These are phyloP conservation scores for Lerema accius DNA, from an alignment of 1,140 invertebrate species.

Conservation along the genomic window DNA sequence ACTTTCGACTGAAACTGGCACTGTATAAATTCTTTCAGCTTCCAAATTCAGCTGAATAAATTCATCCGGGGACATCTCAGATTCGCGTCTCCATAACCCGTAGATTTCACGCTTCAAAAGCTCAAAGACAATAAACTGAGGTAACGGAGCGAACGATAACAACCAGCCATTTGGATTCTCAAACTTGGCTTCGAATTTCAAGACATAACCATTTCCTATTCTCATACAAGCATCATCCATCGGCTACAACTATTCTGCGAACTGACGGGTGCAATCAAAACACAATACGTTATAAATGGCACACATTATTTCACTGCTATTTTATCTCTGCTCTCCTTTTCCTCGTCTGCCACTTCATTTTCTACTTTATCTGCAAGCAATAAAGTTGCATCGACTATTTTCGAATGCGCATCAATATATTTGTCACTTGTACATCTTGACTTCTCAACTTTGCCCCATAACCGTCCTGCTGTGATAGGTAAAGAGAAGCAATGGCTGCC, in stretches of 20 bases:
- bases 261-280: slow-evolving; percentile 75
- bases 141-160: slow-evolving; percentile 58
- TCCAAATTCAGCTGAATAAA: slow-evolving; percentile 38
- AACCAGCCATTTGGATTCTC: slow-evolving; percentile 56
- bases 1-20: slow-evolving; percentile 18
- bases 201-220: slow-evolving; percentile 77
- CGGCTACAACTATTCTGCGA: slow-evolving; percentile 62
- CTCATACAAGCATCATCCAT: slow-evolving; percentile 64
- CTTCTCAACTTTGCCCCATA: slow-evolving; percentile 68
- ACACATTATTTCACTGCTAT: slow-evolving; percentile 58
- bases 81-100: slow-evolving; percentile 42
- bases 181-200: slow-evolving; percentile 58
- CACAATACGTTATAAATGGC: slow-evolving; percentile 79
- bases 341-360: slow-evolving; percentile 13
- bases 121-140: slow-evolving; percentile 59
- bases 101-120: slow-evolving; percentile 50
- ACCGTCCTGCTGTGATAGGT: slow-evolving; percentile 72
- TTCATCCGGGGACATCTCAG: slow-evolving; percentile 40
- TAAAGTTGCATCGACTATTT: slow-evolving; percentile 34
- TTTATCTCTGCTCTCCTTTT: slow-evolving; percentile 28
- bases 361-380: slow-evolving; percentile 21
- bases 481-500: slow-evolving; percentile 67
- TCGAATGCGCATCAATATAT: slow-evolving; percentile 24
- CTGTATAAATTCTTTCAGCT: slow-evolving; percentile 27
- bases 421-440: slow-evolving; percentile 50